Evolutionary conservation across 1,140 invertebrate species (phyloP).

Genomic region (Brachionus koreanus): DNA sequence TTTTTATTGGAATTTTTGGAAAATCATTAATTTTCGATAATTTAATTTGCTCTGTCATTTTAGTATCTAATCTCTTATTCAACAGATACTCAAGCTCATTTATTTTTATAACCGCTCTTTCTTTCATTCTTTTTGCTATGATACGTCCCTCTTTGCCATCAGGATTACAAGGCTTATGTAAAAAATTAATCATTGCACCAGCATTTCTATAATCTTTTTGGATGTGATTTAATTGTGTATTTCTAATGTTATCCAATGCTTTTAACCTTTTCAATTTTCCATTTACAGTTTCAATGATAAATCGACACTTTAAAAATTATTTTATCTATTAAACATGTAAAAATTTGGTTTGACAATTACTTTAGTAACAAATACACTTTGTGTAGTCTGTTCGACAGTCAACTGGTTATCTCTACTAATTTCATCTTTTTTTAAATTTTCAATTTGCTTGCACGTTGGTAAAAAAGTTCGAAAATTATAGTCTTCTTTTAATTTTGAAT

Average conservation of each 20-base stretch:
- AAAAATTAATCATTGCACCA: neutral
- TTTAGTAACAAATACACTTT: conserved; percentile 4
- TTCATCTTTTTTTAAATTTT: no score
- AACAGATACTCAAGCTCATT: neutral
- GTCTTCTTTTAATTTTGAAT: neutral
- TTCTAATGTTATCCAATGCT: conserved; percentile 6
- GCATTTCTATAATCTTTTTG: neutral
- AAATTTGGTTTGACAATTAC: no score
- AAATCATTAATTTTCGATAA: neutral
- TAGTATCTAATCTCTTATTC: neutral
- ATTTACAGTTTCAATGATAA: neutral
- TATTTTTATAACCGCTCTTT: neutral
- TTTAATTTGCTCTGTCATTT: neutral
- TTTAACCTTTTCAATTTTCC: neutral
- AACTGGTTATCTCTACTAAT: no score
- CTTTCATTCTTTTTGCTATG: neutral
- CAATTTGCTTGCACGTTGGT: neutral
- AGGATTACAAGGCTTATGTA: conserved; percentile 5
- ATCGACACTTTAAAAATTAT: neutral
- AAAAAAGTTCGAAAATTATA: neutral
- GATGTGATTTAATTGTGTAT: neutral
- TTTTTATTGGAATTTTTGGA: neutral
- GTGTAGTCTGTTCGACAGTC: neutral
- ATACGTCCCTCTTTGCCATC: neutral
- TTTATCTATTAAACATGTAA: no score